Evolutionary conservation across 1,140 invertebrate species (phyloP).

Genomic region (Drosophila parvula): DNA sequence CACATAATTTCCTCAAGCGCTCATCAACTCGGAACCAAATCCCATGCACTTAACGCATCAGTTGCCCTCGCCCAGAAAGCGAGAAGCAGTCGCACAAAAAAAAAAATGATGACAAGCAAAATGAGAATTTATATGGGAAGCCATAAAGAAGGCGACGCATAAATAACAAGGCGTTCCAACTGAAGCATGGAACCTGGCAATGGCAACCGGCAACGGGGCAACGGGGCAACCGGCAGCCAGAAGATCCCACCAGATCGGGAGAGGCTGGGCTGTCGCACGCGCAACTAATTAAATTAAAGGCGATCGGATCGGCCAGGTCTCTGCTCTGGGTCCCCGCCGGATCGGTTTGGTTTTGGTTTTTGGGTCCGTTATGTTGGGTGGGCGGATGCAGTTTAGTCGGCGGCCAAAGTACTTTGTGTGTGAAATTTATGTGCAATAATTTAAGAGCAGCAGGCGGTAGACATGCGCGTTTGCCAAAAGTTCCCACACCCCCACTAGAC

Average conservation of each 20-base stretch:
- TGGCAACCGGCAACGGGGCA: slow-evolving; percentile 9
- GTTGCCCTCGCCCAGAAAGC: slow-evolving; percentile 25
- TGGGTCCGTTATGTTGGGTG: slow-evolving; percentile 46
- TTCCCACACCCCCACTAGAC: slow-evolving; percentile 69
- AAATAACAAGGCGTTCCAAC: slow-evolving; percentile 68
- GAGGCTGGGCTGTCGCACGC: slow-evolving; percentile 56
- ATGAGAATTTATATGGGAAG: slow-evolving; percentile 81
- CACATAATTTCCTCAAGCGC: slow-evolving; percentile 52
- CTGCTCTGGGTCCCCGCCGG: slow-evolving; percentile 4
- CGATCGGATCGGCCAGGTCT: slow-evolving; percentile 60
- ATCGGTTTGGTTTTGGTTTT: slow-evolving; percentile 25
- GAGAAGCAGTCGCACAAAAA: slow-evolving; percentile 10
- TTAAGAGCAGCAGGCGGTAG: slow-evolving; percentile 30
- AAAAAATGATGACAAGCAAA: slow-evolving; percentile 72
- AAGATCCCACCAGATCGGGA: slow-evolving; percentile 27
- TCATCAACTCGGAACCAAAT: slow-evolving; percentile 37
- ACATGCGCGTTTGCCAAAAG: slow-evolving; percentile 27
- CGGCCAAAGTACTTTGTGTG: slow-evolving; percentile 55
- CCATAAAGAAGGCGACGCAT: slow-evolving; percentile 77
- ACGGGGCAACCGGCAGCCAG: slow-evolving; percentile 10
- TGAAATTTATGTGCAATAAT: slow-evolving; percentile 75
- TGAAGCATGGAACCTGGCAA: slow-evolving; percentile 68
- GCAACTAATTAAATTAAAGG: slow-evolving; percentile 79
- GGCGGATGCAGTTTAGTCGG: slow-evolving; percentile 34
- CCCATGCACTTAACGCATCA: slow-evolving; percentile 56